Percentiles rank a stretch among this genome's conserved stretches.
Evolutionary conservation across 2,888 invertebrate genomes (phyloP).

Genomic region (Tetragonisca angustula): DNA sequence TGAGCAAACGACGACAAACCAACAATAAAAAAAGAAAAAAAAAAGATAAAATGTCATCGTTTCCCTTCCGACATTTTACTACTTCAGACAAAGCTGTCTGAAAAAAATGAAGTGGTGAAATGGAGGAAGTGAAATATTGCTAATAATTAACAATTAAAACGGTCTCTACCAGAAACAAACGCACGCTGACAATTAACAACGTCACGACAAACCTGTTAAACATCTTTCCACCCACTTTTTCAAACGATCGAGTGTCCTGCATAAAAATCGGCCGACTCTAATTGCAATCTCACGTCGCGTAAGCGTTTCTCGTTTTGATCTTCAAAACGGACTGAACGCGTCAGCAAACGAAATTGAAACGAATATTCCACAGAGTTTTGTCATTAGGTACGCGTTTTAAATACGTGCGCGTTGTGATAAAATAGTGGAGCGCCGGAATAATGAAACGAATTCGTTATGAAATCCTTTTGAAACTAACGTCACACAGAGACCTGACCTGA

Average conservation of each 20-base stretch:
- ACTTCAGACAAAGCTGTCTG: no score
- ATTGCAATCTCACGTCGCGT: background rate
- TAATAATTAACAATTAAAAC: no score
- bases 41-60: no score
- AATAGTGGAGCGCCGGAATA: background rate
- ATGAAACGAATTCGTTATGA: slow-evolving; percentile 33
- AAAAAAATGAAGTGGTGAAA: no score
- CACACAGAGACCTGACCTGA: background rate
- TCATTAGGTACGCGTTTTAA: background rate
- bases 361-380: slow-evolving; percentile 13
- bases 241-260: background rate
- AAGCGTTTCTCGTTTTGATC: no score
- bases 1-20: no score
- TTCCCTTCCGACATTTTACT: no score
- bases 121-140: no score
- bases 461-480: slow-evolving; percentile 15
- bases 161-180: no score
- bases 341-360: slow-evolving; percentile 16
- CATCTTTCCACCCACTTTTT: background rate
- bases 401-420: slow-evolving; percentile 10
- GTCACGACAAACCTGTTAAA: background rate
- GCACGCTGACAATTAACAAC: background rate
- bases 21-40: no score
- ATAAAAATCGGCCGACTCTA: background rate
- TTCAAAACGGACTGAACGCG: background rate